A percentile compares a stretch with the other conserved stretches of the same genome.
Conservation (phyloP, 2,113 vertebrate genomes). For the Myocastor coypus region DNA sequence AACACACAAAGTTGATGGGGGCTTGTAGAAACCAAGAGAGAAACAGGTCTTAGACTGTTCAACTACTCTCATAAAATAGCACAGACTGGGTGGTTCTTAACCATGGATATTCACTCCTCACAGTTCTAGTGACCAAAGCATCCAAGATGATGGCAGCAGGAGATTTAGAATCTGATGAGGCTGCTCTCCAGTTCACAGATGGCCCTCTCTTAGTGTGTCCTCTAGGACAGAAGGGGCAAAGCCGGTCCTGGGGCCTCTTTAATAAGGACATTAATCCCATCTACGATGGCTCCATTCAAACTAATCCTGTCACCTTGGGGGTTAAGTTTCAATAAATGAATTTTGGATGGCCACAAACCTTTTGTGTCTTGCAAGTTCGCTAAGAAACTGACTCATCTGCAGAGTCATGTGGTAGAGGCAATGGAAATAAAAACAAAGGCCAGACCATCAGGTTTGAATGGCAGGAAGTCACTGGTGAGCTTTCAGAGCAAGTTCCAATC, state of each 20-base stretch:
- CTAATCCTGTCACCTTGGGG: background rate
- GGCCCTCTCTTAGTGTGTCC: too few species aligned
- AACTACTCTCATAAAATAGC: background rate
- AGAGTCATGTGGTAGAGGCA: background rate
- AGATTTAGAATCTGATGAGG: background rate
- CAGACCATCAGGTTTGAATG: background rate
- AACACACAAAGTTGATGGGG: background rate
- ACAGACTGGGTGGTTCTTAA: background rate
- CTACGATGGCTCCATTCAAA: background rate
- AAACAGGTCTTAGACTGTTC: background rate
- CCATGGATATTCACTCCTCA: background rate
- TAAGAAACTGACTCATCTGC: background rate
- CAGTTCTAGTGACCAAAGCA: background rate
- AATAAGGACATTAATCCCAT: background rate
- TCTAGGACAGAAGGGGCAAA: background rate
- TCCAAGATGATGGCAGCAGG: too few species aligned
- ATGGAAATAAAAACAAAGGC: background rate
- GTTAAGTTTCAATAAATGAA: background rate
- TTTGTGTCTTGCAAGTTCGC: background rate
- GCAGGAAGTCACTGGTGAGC: background rate
- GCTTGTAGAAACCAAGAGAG: background rate
- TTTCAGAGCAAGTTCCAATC: background rate
- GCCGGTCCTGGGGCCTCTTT: background rate
- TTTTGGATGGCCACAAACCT: background rate
- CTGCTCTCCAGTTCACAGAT: background rate